Evolutionary conservation across 1,140 invertebrate species (phyloP).

Genomic region (Aphis craccivora): DNA sequence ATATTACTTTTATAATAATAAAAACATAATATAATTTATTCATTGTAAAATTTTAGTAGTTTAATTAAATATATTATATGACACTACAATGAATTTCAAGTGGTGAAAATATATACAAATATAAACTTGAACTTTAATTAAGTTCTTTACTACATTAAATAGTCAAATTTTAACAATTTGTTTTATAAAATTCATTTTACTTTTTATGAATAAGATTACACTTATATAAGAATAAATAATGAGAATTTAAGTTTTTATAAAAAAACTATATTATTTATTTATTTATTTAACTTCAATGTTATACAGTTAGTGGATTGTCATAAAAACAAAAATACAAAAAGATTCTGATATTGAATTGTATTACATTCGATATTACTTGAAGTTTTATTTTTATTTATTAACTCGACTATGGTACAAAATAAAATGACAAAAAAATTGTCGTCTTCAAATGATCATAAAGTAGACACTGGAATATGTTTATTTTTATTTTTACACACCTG

Average conservation of each 20-base stretch:
- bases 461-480: background rate
- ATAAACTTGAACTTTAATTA: too few relatives aligned
- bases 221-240: too few relatives aligned
- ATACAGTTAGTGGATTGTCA: background rate
- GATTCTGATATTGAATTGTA: background rate
- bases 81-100: too few relatives aligned
- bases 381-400: background rate
- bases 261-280: too few relatives aligned
- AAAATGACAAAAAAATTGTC: background rate
- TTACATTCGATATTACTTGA: background rate
- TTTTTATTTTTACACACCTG: background rate
- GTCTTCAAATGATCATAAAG: background rate
- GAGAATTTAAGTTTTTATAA: too few relatives aligned
- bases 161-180: too few relatives aligned
- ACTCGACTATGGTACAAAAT: background rate
- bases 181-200: too few relatives aligned
- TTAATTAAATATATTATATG: too few relatives aligned
- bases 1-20: background rate
- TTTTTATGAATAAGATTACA: too few relatives aligned
- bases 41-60: background rate
- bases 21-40: background rate
- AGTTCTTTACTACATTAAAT: too few relatives aligned
- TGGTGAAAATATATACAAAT: too few relatives aligned
- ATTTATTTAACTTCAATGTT: background rate
- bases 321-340: background rate